phyloP scores from a whole-genome alignment of 2,888 invertebrate genomes.

The Tetragonisca angustula region DNA sequence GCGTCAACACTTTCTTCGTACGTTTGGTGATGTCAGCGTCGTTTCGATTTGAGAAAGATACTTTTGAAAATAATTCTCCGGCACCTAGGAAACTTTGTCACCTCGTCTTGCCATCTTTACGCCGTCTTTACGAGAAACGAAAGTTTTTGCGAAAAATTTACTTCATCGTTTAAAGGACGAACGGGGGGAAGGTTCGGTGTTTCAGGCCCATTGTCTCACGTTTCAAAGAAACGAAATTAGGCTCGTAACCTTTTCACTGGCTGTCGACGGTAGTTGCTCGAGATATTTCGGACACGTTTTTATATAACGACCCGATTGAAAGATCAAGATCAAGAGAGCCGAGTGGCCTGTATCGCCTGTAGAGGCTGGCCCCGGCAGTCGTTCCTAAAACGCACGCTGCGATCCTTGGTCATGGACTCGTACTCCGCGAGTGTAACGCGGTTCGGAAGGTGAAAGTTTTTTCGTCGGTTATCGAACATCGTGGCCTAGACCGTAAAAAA shows the following conservation, averaged over 20 bases:
- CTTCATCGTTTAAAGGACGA: too few species aligned
- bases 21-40: too few species aligned
- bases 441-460: constrained; percentile 79
- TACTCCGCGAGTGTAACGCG: constrained; percentile 39
- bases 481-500: constrained; percentile 79
- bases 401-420: constrained; percentile 69
- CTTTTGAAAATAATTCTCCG: too few species aligned
- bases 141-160: too few species aligned
- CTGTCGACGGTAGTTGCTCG: background rate
- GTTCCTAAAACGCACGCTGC: constrained; percentile 28
- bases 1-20: too few species aligned
- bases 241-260: background rate
- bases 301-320: constrained; percentile 56
- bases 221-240: too few species aligned
- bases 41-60: too few species aligned
- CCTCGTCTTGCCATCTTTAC: too few species aligned
- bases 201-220: too few species aligned
- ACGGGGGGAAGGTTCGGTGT: too few species aligned
- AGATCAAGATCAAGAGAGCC: constrained; percentile 65
- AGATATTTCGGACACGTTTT: constrained; percentile 50
- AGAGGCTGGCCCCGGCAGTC: constrained; percentile 17
- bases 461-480: constrained; percentile 76
- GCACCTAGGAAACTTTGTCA: too few species aligned
- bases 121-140: too few species aligned
- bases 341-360: background rate